Percentiles rank a stretch among this genome's conserved stretches.
phyloP scores from a whole-genome alignment of 2,888 invertebrate species.

The Pemphredon lugubris region DNA sequence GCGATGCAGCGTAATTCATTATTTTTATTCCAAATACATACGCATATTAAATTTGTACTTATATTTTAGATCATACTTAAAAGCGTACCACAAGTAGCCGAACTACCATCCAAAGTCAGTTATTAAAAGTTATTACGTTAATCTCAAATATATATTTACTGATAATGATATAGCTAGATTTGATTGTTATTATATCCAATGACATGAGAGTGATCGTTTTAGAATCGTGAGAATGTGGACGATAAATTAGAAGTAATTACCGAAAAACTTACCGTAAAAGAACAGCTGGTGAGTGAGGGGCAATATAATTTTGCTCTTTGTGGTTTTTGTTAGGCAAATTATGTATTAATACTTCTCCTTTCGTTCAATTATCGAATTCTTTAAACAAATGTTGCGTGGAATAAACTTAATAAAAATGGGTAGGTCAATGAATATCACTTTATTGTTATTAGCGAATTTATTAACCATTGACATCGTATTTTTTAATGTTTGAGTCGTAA shows the following conservation, averaged over 20 bases:
- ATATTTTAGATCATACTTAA: not conserved
- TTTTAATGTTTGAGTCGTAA: too few species aligned
- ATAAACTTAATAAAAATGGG: too few species aligned
- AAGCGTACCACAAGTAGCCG: not conserved
- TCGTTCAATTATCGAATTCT: too few species aligned
- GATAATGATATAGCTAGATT: conserved; percentile 4
- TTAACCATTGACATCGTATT: too few species aligned
- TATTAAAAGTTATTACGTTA: not conserved
- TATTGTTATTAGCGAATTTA: too few species aligned
- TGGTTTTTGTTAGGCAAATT: too few species aligned
- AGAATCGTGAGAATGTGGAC: conserved; percentile 51
- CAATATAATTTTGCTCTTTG: too few species aligned
- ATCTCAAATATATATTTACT: not conserved
- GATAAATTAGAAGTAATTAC: conserved; percentile 48
- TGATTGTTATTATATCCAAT: conserved; percentile 4
- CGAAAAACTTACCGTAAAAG: conserved; percentile 53
- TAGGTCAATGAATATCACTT: too few species aligned
- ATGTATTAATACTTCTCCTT: too few species aligned
- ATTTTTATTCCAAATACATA: not conserved
- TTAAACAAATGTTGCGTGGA: too few species aligned
- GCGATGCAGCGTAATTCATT: not conserved
- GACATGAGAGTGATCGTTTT: conserved; percentile 5
- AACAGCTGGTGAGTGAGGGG: conserved; percentile 52
- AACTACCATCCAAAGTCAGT: not conserved
- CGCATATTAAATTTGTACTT: not conserved